phyloP scores from a whole-genome alignment of 2,797 vertebrate species.

The Phalanger gymnotis region DNA sequence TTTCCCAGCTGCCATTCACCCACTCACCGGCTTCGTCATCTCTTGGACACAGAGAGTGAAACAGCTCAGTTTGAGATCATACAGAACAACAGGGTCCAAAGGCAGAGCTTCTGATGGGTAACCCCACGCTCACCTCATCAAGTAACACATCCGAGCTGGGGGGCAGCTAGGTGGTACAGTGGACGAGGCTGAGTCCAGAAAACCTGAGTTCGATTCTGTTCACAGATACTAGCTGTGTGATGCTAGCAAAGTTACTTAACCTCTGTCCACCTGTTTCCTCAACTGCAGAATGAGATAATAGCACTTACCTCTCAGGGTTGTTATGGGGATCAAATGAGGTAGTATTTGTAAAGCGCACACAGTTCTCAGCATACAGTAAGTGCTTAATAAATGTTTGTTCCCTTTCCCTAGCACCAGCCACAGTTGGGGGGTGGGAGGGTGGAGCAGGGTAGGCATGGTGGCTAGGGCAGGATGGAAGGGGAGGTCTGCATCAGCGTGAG shows the following conservation, averaged over 20 bases:
- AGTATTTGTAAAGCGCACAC: background rate
- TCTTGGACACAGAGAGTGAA: background rate
- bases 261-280: background rate
- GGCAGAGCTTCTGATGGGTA: background rate
- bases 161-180: background rate
- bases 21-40: background rate
- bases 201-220: background rate
- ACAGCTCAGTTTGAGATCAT: background rate
- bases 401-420: rapidly evolving
- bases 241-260: background rate
- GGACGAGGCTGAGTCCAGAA: background rate
- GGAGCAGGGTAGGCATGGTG: background rate
- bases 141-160: rapidly evolving
- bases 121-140: background rate
- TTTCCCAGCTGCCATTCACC: background rate
- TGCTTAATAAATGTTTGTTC: background rate
- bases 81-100: background rate
- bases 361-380: background rate
- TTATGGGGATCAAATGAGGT: background rate
- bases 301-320: background rate
- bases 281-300: background rate
- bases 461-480: background rate
- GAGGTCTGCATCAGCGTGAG: background rate
- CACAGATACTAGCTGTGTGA: background rate
- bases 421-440: background rate